A percentile compares a stretch with the other conserved stretches of the same genome.
phyloP scores from a whole-genome alignment of 2,888 invertebrate genomes.

The Falcaria lacertinaria region DNA sequence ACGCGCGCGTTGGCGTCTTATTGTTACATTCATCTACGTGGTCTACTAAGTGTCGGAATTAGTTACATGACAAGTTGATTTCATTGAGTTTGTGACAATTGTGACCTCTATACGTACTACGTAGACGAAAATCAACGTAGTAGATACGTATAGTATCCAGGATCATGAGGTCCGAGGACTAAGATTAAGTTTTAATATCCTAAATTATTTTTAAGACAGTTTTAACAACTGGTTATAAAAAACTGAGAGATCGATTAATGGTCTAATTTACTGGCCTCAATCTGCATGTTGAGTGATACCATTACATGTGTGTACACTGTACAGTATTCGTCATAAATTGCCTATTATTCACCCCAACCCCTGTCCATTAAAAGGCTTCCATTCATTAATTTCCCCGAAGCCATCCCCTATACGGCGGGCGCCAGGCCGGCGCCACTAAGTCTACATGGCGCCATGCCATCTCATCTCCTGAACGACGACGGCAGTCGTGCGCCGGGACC shows the following conservation, averaged over 20 bases:
- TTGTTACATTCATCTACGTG: slow-evolving; percentile 12
- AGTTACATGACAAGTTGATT: neutral
- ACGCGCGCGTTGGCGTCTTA: slow-evolving; percentile 39
- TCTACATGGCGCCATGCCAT: slow-evolving; percentile 53
- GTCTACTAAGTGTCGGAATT: neutral
- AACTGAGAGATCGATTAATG: too few species aligned
- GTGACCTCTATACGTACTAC: too few species aligned
- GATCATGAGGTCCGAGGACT: neutral
- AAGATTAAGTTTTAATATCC: too few species aligned
- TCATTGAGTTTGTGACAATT: neutral
- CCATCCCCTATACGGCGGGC: slow-evolving; percentile 29
- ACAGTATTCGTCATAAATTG: neutral
- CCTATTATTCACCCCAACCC: neutral
- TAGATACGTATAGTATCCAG: neutral
- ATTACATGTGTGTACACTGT: neutral
- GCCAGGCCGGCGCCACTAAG: slow-evolving; percentile 59
- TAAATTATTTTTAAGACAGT: too few species aligned
- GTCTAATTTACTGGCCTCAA: too few species aligned
- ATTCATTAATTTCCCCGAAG: slow-evolving; percentile 10
- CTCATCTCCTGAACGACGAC: slow-evolving; percentile 40
- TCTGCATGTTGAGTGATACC: neutral
- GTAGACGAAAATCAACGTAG: too few species aligned
- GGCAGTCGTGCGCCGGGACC: slow-evolving; percentile 61
- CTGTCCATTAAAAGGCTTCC: slow-evolving; percentile 1
- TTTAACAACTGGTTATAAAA: too few species aligned